Evolutionary conservation across 2,888 invertebrate species (phyloP), one percentile per base, ranked within the genome.

Genomic region (Melanostoma scalare): DNA sequence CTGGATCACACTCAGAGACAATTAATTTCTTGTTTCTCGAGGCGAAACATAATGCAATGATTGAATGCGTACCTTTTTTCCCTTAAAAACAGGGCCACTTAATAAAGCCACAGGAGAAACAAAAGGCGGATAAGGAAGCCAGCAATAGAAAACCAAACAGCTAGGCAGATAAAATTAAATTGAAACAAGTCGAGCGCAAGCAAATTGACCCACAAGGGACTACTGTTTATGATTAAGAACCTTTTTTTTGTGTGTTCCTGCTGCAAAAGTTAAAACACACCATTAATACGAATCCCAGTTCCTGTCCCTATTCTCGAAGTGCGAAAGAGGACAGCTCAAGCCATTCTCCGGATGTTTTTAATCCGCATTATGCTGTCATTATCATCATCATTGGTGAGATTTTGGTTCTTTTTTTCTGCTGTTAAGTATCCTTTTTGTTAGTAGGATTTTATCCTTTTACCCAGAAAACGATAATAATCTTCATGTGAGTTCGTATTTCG

Each of bases 281-380:
- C 46, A 56, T 56, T 72, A 56, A 56, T 55, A 50, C 38, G 46
- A 56, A 6, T 53, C 44, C 60, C 40, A 48, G 48, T 31, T 1
- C 61, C 60, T 61, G 30, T 65, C 20, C 20, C 20, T 20, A 20
- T 20, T 20, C 20, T 20, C 20, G 20, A 20, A 20, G 20, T 20
- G 20, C 20, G 20, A 20, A 50, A 44, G 44, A 68, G 44, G 74
- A 53, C 60, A 46, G 30, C 60, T 55, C 36, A 40, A 20, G 58
- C 53, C 31, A 33, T 58, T 10, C 6, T 40, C 33, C 40, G 20
- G 8, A 31, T 31, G 31, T 44, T 60, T 73, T 82, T 73, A 73
- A 77, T 77, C 81, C 76, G 73, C 81, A 77, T 82, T 77, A 77
- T 73, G 20, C 9, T 73, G 81, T 82, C 81, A 82, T 73, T 77